Conservation (phyloP, 2,113 vertebrate genomes). For the Eolophus roseicapilla region DNA sequence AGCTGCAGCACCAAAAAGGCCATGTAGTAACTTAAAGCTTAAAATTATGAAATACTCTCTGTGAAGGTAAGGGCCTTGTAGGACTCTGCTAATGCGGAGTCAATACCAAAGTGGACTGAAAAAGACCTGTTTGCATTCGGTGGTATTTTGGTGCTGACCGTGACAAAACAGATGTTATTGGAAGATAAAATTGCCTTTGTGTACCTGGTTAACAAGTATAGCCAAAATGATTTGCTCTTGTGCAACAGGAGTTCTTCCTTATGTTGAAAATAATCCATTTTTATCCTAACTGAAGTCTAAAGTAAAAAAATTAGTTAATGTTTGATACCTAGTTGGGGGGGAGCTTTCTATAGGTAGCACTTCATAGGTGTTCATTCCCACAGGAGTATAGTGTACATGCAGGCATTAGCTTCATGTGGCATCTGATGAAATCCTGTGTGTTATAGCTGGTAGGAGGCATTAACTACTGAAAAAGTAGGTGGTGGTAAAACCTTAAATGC, state of each 20-base stretch:
- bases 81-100: background rate
- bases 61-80: background rate
- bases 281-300: background rate
- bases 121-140: background rate
- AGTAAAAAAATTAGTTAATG: background rate
- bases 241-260: background rate
- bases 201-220: background rate
- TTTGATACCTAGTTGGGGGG: background rate
- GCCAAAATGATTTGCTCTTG: background rate
- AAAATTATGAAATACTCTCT: background rate
- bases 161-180: background rate
- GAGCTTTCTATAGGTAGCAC: background rate
- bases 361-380: background rate
- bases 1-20: background rate
- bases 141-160: background rate
- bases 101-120: background rate
- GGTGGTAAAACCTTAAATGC: background rate
- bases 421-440: background rate
- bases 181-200: background rate
- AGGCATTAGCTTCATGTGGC: background rate
- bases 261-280: background rate
- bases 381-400: background rate
- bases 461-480: background rate
- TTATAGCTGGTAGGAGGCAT: background rate
- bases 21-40: background rate